A percentile compares a stretch with the other conserved stretches of the same genome.
Evolutionary conservation across 2,797 vertebrate genomes (phyloP).

Genomic region (Acanthis flammea): DNA sequence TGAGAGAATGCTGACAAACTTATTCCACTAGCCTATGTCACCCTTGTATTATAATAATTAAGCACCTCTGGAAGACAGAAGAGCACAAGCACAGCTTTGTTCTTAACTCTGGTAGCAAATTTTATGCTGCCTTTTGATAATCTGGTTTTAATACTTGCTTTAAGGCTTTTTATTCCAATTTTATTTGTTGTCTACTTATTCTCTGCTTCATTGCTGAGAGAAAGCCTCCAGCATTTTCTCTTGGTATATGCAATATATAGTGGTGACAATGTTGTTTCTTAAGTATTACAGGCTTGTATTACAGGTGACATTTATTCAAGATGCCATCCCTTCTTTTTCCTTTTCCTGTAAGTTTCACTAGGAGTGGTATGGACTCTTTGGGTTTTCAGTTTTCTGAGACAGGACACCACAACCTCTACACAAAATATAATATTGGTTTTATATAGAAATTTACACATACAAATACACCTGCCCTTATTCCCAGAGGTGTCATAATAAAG

Average conservation of each 20-base stretch:
- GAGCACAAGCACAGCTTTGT: background rate
- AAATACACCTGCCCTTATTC: background rate
- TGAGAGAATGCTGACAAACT: rapidly evolving
- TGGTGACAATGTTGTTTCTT: background rate
- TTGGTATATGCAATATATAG: background rate
- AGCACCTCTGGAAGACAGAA: background rate
- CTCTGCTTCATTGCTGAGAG: background rate
- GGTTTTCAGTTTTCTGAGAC: background rate
- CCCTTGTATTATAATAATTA: background rate
- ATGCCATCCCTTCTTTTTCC: background rate
- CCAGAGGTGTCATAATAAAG: background rate
- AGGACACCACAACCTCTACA: background rate
- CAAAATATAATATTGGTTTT: background rate
- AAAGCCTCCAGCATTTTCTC: background rate
- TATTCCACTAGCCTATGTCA: background rate
- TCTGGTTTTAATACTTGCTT: background rate
- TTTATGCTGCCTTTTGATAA: background rate
- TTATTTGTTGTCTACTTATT: background rate
- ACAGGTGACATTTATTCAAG: background rate
- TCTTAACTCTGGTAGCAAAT: background rate
- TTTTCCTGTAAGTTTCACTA: background rate
- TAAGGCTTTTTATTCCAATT: background rate
- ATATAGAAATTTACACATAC: background rate
- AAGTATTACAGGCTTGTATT: background rate
- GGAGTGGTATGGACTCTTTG: background rate